Base-by-base conservation (phyloP, 1,140 invertebrate genomes). In the Neomicropteryx cornuta region DNA sequence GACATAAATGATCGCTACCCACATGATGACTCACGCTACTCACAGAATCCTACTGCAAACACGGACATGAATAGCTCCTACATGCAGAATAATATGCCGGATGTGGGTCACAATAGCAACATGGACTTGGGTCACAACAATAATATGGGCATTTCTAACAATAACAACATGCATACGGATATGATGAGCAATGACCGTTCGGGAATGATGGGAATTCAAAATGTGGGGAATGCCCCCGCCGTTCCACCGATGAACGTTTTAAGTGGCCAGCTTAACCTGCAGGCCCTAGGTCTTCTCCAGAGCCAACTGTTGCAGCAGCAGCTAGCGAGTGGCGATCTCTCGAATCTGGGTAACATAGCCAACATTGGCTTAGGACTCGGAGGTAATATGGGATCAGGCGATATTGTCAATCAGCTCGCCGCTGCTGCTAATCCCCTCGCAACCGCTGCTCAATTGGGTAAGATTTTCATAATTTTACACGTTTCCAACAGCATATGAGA, bases 241-340 rank as follows among this genome's bases (percentile, higher is more conserved):
- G 23, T 8, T 13, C 23, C 23, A 27, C 23, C 8, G 13, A 13
- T 27, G 23, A 13, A 8, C 23, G 8, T 27, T 13, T 13, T 27
- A 8, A 8, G 23, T 13, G 8, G 23, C 23, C 23, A 27, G 11
- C 34, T 65, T 18, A 53, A 59, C 21, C 44, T 65, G 14, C 55
- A 56, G n/a, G 60, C 60, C n/a, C 46, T 75, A 17, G 71, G 71
- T 17, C 66, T 69, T 2, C 56, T 74, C 13, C 72, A 72, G 35
- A 70, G 67, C 42, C 67, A 68, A 42, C 53, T 71, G 14, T 46
- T 72, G 5, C 69, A 71, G 43, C 64, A 70, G 49, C 61, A 59
- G 13, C 46, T 65, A 3, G 63, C 62, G 2, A 60, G 60, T 8
- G 58, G 51, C 45, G 60, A 65, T 33, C 39, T 65, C 16, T 60